Base-by-base conservation (phyloP, 2,113 vertebrate genomes). In the Triplophysa siluroides region DNA sequence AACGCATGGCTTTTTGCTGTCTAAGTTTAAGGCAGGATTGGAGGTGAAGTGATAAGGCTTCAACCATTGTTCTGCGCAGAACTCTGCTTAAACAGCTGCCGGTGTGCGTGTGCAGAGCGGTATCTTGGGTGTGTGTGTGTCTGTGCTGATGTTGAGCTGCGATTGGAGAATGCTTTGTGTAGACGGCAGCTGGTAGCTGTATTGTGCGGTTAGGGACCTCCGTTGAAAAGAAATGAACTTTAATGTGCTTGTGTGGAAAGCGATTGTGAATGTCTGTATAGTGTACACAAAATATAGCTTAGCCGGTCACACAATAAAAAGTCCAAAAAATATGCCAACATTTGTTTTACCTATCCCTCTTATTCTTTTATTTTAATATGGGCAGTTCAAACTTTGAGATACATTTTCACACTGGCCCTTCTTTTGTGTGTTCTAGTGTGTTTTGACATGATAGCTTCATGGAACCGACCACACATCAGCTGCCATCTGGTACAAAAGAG, bases 51-150 rank as follows among this genome's bases (percentile, higher is more conserved):
- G 58, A 63, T 63, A 24, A n/a, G 60, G 26, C 8, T 0, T 21
- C 7, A 19, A 72, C 67, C 70, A 87, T 89, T 88, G 87, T 91
- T 85, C 78, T 19, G 12, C 47, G 64, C 29, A 68, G 58, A 26
- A 38, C 78, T 73, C 74, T 83, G 75, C 85, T 86, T 88, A 88
- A 90, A 90, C 91, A 92, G 91, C 89, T 91, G 92, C 85, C 23
- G 5, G 73, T 78, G 82, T 60, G 33, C 65, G 67, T 70, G 64
- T 68, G 45, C 0, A 18, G 45, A 23, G n/a, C 13, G 38, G 58
- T 24, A 56, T n/a, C 58, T 2, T 74, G 26, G 16, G 38, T 64
- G 54, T 76, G 80, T 69, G 79, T 74, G 78, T 80, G 78, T 85
- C 83, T 84, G 62, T 86, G 84, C 81, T 87, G 85, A 89, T 85